Conservation (phyloP, 1,140 invertebrate species). For the Glomeris maerens region DNA sequence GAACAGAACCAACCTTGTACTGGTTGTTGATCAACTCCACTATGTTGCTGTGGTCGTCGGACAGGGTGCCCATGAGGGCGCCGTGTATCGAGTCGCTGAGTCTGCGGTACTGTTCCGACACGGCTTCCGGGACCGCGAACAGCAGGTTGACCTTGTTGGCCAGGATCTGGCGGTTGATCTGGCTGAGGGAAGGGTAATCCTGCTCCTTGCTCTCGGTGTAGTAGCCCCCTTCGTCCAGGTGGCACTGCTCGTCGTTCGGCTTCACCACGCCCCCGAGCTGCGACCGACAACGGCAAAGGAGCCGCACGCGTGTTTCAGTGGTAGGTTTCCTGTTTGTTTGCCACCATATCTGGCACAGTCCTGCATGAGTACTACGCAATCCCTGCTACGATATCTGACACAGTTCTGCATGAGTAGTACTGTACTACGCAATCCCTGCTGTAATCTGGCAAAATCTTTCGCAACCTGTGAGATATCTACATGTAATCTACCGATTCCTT, state of each 20-base stretch:
- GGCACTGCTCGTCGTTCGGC: conserved; percentile 84
- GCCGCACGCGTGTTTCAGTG: too few species aligned
- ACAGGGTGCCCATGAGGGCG: conserved; percentile 68
- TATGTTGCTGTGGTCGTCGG: conserved; percentile 82
- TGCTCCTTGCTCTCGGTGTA: conserved; percentile 60
- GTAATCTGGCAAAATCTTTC: too few species aligned
- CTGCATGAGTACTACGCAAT: too few species aligned
- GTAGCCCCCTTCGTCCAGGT: conserved; percentile 48
- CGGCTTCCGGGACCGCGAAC: conserved; percentile 87
- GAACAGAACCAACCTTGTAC: conserved; percentile 54
- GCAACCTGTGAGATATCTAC: too few species aligned
- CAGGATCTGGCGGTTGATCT: conserved; percentile 58
- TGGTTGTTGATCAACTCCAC: conserved; percentile 78
- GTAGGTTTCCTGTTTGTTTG: too few species aligned
- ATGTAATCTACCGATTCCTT: too few species aligned
- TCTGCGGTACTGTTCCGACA: conserved; percentile 66
- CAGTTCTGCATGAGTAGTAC: too few species aligned
- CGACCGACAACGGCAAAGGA: neutral
- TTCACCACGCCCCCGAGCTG: conserved; percentile 78
- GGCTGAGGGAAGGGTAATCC: conserved; percentile 96
- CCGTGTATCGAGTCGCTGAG: conserved; percentile 64
- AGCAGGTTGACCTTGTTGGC: conserved; percentile 93
- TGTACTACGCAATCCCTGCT: too few species aligned
- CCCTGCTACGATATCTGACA: too few species aligned
- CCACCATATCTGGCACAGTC: too few species aligned